Evolutionary conservation across 2,797 vertebrate species (phyloP).

Genomic region (Hypotaenidia okinawae): DNA sequence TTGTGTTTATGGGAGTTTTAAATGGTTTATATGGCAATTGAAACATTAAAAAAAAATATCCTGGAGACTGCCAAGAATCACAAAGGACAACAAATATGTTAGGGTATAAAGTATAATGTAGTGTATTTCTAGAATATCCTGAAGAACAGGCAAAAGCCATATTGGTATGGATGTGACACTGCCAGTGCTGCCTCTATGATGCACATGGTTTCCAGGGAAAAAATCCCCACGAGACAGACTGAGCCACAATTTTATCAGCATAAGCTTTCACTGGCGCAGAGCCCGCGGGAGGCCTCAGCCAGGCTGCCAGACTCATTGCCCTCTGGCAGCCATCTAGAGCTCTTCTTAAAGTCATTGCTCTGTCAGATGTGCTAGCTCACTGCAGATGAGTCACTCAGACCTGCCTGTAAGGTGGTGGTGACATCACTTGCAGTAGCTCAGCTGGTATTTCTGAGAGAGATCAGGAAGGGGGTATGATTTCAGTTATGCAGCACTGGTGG

Average conservation of each 20-base stretch:
- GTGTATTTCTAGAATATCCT: background rate
- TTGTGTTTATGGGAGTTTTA: slow-evolving; percentile 59
- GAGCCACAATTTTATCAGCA: background rate
- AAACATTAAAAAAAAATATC: background rate
- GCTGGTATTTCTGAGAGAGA: background rate
- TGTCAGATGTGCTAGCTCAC: fast-evolving
- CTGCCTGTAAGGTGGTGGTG: fast-evolving
- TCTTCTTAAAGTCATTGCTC: fast-evolving
- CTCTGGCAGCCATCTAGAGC: background rate
- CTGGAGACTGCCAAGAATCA: slow-evolving; percentile 28
- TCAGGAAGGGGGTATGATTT: background rate
- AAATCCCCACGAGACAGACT: background rate
- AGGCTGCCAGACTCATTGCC: fast-evolving
- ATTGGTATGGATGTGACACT: background rate
- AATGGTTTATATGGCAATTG: slow-evolving; percentile 51
- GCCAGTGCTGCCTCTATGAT: background rate
- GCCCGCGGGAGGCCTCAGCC: background rate
- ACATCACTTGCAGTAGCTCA: background rate
- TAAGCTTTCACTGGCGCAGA: background rate
- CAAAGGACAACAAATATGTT: slow-evolving; percentile 25
- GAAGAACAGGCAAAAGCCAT: background rate
- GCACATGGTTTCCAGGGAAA: background rate
- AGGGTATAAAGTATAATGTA: background rate
- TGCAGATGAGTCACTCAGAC: background rate
- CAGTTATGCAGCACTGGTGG: background rate